Evolutionary conservation across 2,888 invertebrate species (phyloP).

Genomic region (Limnephilus rhombicus): DNA sequence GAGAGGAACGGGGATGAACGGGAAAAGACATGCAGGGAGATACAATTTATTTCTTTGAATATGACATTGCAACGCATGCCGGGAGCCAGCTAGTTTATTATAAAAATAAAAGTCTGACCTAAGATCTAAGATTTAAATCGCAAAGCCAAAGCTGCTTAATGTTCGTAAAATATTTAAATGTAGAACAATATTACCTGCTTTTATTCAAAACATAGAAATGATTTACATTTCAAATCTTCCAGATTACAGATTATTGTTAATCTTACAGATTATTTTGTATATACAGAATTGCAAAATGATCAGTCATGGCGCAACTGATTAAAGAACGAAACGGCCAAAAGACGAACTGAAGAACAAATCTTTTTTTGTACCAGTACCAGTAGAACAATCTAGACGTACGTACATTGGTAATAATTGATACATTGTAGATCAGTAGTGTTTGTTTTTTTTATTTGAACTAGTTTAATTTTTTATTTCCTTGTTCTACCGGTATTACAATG

Average conservation of each 20-base stretch:
- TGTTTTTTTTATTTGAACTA: too few relatives aligned
- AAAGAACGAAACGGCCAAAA: neutral
- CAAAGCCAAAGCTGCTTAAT: neutral
- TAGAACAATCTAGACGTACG: too few relatives aligned
- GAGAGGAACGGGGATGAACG: too few relatives aligned
- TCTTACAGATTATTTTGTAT: too few relatives aligned
- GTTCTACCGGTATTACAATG: too few relatives aligned
- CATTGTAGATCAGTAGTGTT: neutral
- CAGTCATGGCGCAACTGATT: neutral
- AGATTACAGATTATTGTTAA: too few relatives aligned
- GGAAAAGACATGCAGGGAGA: too few relatives aligned
- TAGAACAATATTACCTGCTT: neutral
- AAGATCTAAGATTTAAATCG: neutral
- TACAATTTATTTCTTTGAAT: too few relatives aligned
- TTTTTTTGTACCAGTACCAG: neutral
- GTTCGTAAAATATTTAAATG: neutral
- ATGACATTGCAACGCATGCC: too few relatives aligned
- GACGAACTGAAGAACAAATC: neutral
- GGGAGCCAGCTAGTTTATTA: neutral
- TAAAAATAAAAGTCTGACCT: neutral
- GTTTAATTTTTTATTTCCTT: too few relatives aligned
- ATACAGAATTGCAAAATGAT: neutral
- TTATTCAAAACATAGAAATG: neutral
- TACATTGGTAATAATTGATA: neutral
- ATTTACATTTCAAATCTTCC: neutral